Evolutionary conservation across 1,140 invertebrate species (phyloP), one percentile per base, ranked within the genome.

Genomic region (Drosophila nasuta): DNA sequence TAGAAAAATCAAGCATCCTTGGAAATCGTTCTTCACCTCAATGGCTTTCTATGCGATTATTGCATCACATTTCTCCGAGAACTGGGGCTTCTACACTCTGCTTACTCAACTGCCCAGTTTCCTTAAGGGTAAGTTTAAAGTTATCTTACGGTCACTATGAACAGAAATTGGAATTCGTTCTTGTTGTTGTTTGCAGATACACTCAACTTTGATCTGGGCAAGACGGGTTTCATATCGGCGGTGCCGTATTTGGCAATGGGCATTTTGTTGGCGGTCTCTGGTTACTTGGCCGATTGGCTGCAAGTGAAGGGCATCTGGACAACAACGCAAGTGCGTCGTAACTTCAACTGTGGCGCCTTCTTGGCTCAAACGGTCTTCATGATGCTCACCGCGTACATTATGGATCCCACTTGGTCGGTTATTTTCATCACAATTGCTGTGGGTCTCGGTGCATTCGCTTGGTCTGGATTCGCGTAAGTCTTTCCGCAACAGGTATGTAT

Each of bases 31-130:
- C 80, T 92, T 98, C 13, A 96, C 94, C 1, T 98, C 97, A 0
- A 93, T 94, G 46, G 95, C 98, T 0, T 97, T 98, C 1, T 98
- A 97, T 96, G 97, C 98, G 0, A 97, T 98, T 56, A 95, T 97
- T 15, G 94, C 95, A 15, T 97, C 97, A 3, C 97, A 98, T 92
- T 98, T 98, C 93, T 96, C 97, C 65, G 97, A 98, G 93, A 98
- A 98, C 93, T 99, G 98, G 98, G 98, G 97, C 11, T 98, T 98
- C 93, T 98, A 98, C 90, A 98, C 97, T 0, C 94, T 98, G 90
- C 94, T 98, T 0, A 98, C 97, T 0, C 96, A 97, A 80, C 93
- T 99, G 33, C 98, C 98, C 3, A 97, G 96, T 41, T 99, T 98
- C 92, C 96, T 99, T 94, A 96, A 95, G 93, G 96, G 96, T 97